Conservation (phyloP, 1,140 invertebrate species). For the Formica selysi region DNA sequence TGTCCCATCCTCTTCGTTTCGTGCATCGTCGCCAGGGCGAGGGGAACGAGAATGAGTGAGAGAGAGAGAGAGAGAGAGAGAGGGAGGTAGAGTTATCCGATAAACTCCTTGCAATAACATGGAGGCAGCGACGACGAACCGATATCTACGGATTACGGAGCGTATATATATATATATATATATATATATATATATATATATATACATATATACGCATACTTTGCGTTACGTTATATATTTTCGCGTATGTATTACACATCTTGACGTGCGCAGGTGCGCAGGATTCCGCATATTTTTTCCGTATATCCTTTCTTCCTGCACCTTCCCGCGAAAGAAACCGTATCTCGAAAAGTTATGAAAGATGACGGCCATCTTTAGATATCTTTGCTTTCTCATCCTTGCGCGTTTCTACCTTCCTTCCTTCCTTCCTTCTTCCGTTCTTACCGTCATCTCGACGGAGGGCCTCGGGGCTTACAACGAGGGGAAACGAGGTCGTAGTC, state of each 20-base stretch:
- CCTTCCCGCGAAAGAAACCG: conserved; percentile 40
- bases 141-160: conserved; percentile 72
- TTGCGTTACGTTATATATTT: conserved; percentile 32
- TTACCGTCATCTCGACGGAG: conserved; percentile 39
- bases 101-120: conserved; percentile 72
- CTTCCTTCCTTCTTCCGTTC: conserved; percentile 60
- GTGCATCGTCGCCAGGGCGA: neutral
- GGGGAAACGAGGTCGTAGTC: conserved; percentile 76
- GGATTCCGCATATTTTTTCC: conserved; percentile 1
- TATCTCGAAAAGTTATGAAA: conserved; percentile 75
- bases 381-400: conserved; percentile 64
- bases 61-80: neutral
- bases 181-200: neutral
- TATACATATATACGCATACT: neutral
- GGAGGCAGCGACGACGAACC: conserved; percentile 72
- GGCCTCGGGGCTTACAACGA: conserved; percentile 54
- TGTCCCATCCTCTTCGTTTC: conserved; percentile 23
- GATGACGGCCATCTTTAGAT: conserved; percentile 78
- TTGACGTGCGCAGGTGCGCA: conserved; percentile 21
- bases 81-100: conserved; percentile 61
- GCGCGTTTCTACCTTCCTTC: conserved; percentile 33
- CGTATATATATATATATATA: conserved; percentile 40
- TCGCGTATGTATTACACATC: conserved; percentile 32
- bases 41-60: neutral
- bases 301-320: neutral